Base-by-base conservation (phyloP, 2,797 vertebrate genomes). In the Xenops minutus region DNA sequence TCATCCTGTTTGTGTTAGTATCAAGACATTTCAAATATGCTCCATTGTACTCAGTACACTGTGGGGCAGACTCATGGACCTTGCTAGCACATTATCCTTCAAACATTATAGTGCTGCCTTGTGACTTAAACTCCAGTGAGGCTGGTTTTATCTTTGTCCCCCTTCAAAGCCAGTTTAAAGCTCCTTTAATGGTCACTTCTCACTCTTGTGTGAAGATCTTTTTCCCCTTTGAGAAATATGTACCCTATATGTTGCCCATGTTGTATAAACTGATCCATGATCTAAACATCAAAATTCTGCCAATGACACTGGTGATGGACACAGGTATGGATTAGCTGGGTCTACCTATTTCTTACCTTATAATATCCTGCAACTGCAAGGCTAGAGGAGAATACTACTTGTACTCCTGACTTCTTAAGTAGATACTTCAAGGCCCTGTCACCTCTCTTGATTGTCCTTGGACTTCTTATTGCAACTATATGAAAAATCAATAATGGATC, bases 211-310 rank as follows among this genome's bases (percentile, higher is more conserved):
- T n/a, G 19, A 59, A 36, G 6, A 19, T 26, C 7, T 8, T n/a
- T 76, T 71, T 41, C 23, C 13, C 7, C 27, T 39, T 34, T 34
- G 14, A 63, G n/a, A 56, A 51, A 37, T 14, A 17, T 39, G 8
- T 12, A 22, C 4, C 20, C 15, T 1, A 3, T 29, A 34, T 48
- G 5, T 27, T 49, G 13, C 9, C 37, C 6, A 1, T 36, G 12
- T 36, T 46, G 10, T 62, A 6, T 24, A 78, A 12, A 21, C 34
- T 21, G 24, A 21, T 3, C 9, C 7, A 9, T 66, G 39, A 26
- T 15, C 13, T 36, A 44, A 78, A 55, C 4, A 13, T 22, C 51
- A 34, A 46, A 48, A 54, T 43, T 73, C 64, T 85, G 30, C 34
- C 5, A 15, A 3, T 14, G 11, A 29, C 30, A 14, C 16, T 27